Conservation (phyloP, 2,797 vertebrate species). For the Holocentrus rufus region DNA sequence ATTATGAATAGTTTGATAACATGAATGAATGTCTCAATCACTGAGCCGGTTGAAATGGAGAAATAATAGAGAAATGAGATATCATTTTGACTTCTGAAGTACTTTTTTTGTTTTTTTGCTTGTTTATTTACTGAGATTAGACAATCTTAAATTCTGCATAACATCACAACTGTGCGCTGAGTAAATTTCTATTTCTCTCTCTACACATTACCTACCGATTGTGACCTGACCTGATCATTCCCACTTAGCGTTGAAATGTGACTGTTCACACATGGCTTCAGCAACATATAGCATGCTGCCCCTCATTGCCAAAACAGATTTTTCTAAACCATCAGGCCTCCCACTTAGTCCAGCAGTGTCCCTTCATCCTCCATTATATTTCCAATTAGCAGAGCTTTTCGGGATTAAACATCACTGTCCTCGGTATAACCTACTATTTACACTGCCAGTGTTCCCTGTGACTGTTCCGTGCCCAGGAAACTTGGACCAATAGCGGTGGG, state of each 20-base stretch:
- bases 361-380: slow-evolving; percentile 78
- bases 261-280: slow-evolving; percentile 54
- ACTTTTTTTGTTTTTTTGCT: too few relatives aligned
- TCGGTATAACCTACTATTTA: slow-evolving; percentile 55
- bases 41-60: neutral
- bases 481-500: slow-evolving; percentile 22
- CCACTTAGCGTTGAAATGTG: slow-evolving; percentile 43
- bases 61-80: neutral
- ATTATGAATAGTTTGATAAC: slow-evolving; percentile 8
- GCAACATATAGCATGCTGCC: slow-evolving; percentile 31
- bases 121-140: too few relatives aligned
- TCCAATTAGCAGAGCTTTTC: slow-evolving; percentile 72
- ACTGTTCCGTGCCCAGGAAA: slow-evolving; percentile 42
- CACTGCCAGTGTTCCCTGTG: slow-evolving; percentile 54
- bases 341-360: slow-evolving; percentile 66
- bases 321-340: slow-evolving; percentile 60
- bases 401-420: slow-evolving; percentile 69
- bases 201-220: slow-evolving; percentile 5
- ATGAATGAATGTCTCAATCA: slow-evolving; percentile 3
- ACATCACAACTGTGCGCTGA: slow-evolving; percentile 14
- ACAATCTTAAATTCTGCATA: neutral
- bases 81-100: too few relatives aligned
- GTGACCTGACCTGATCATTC: slow-evolving; percentile 37
- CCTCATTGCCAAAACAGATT: slow-evolving; percentile 56
- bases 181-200: slow-evolving; percentile 2